Evolutionary conservation across 2,888 invertebrate genomes (phyloP).

Genomic region (Caenorhabditis imperialis): DNA sequence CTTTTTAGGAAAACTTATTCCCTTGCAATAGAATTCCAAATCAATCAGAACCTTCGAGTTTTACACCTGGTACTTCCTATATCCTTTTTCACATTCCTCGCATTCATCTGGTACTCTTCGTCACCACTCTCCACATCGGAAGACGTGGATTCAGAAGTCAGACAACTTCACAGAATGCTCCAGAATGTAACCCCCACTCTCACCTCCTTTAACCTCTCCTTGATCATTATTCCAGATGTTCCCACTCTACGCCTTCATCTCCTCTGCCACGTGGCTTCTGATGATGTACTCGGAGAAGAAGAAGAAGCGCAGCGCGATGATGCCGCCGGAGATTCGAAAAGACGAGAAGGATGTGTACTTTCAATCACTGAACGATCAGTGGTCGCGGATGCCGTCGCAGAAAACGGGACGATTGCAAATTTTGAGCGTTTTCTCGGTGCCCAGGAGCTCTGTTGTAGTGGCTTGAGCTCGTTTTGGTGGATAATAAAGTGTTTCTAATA

Average conservation of each 20-base stretch:
- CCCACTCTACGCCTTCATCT: constrained; percentile 34
- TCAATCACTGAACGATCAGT: constrained; percentile 34
- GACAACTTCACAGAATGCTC: constrained; percentile 27
- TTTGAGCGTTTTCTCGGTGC: constrained; percentile 28
- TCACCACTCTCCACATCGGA: neutral
- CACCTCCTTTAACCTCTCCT: no score
- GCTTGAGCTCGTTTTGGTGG: no score
- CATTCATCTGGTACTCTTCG: constrained; percentile 27
- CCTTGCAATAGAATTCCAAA: constrained; percentile 44
- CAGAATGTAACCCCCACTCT: constrained; percentile 41
- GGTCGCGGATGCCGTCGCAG: constrained; percentile 38
- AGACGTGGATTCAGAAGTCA: constrained; percentile 20
- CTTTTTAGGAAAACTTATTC: constrained; percentile 41
- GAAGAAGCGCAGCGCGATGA: constrained; percentile 20
- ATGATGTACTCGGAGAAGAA: constrained; percentile 35
- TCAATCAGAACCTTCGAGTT: constrained; percentile 43
- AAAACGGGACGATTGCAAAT: constrained; percentile 18
- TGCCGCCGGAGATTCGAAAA: constrained; percentile 16
- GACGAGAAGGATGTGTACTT: constrained; percentile 43
- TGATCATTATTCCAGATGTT: constrained; percentile 25
- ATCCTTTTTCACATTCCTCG: constrained; percentile 21
- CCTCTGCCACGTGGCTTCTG: constrained; percentile 22
- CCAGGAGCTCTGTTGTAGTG: constrained; percentile 38
- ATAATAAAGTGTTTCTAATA: no score
- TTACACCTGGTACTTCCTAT: constrained; percentile 29